A percentile compares a stretch with the other conserved stretches of the same genome.
phyloP scores from a whole-genome alignment of 2,797 vertebrate genomes.

The Salmo trutta region DNA sequence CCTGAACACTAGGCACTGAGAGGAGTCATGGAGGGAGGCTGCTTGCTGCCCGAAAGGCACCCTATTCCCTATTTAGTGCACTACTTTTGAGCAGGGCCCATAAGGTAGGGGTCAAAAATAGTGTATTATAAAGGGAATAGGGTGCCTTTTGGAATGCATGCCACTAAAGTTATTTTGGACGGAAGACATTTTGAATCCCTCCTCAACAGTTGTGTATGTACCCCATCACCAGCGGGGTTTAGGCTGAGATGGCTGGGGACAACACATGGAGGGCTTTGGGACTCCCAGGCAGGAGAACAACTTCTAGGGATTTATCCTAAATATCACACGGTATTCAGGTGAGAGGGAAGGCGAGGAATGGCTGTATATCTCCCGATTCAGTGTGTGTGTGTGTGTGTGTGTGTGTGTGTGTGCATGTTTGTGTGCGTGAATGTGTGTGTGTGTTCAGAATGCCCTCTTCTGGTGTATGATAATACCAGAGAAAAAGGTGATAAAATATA shows the following conservation, averaged over 20 bases:
- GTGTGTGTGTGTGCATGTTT: neutral
- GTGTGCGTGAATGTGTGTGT: no score
- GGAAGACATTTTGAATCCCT: conserved; percentile 31
- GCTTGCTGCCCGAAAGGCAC: no score
- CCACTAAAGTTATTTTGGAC: conserved; percentile 11
- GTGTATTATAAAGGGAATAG: conserved; percentile 5
- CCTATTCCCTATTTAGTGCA: no score
- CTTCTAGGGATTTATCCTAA: conserved; percentile 64
- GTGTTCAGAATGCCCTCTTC: conserved; percentile 45
- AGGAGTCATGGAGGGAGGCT: no score
- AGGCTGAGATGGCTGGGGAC: conserved; percentile 56
- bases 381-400: neutral
- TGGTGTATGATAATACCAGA: conserved; percentile 65
- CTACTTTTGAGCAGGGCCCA: no score
- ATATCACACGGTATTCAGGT: conserved; percentile 63
- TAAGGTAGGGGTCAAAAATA: no score
- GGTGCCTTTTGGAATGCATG: no score
- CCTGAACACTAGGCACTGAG: no score
- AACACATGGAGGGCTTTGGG: conserved; percentile 48
- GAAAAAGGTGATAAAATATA: conserved; percentile 68
- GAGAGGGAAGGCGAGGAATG: conserved; percentile 42
- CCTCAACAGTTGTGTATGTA: conserved; percentile 32
- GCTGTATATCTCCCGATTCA: neutral
- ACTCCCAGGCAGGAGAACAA: conserved; percentile 39
- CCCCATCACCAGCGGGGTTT: conserved; percentile 50